Evolutionary conservation across 1,140 invertebrate genomes (phyloP).

Genomic region (Zaprionus ornatus): DNA sequence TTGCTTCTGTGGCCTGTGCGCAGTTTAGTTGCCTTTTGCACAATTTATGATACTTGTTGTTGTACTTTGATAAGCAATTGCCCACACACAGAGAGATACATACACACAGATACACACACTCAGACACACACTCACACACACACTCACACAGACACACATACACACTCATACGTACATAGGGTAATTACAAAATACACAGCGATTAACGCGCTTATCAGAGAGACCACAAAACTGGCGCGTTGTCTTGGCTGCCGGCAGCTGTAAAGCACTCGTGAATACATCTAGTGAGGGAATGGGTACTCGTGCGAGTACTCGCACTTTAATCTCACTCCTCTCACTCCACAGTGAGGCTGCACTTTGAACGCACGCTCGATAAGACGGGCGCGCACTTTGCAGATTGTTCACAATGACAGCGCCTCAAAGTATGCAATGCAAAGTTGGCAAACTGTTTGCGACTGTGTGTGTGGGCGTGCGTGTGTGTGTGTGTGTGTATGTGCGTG

Average conservation of each 20-base stretch:
- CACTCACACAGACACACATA: neutral
- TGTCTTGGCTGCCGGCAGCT: slow-evolving; percentile 29
- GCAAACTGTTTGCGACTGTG: neutral
- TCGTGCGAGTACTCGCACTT: slow-evolving; percentile 6
- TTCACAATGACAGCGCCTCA: slow-evolving; percentile 9
- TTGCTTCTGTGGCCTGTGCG: slow-evolving; percentile 36
- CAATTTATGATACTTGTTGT: slow-evolving; percentile 24
- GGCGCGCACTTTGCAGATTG: neutral
- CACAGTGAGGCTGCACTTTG: slow-evolving; percentile 40
- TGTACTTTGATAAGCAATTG: slow-evolving; percentile 29
- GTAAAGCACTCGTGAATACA: slow-evolving; percentile 14
- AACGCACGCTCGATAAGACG: slow-evolving; percentile 26
- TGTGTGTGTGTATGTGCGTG: neutral
- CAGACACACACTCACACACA: neutral
- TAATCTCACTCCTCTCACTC: neutral
- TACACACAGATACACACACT: neutral
- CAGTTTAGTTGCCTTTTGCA: slow-evolving; percentile 40
- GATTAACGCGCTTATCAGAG: slow-evolving; percentile 39
- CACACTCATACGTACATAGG: neutral
- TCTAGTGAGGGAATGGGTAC: neutral
- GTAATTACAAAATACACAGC: slow-evolving; percentile 47
- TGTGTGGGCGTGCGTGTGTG: neutral
- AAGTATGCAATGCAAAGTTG: slow-evolving; percentile 28
- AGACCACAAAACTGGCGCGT: slow-evolving; percentile 29
- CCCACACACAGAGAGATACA: neutral